Base-by-base conservation (phyloP, 2,888 invertebrate genomes). In the Liposcelis brunnea region DNA sequence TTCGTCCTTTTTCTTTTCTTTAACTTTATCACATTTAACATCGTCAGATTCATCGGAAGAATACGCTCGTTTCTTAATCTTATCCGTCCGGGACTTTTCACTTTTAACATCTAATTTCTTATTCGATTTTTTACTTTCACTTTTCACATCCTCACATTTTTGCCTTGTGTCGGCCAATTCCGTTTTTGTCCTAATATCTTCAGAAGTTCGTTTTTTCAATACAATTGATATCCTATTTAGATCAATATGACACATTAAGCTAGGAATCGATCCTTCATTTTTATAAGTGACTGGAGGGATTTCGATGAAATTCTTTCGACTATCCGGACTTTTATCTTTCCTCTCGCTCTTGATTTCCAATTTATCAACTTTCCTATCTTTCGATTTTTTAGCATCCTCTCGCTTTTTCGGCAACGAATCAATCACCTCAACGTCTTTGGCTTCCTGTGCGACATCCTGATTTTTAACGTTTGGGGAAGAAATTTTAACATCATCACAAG, bases 11-110 rank as follows among this genome's bases (percentile, higher is more conserved):
- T 57, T 72, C 73, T 70, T 68, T 57, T 72, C 71, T 57, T 77
- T 76, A 55, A 75, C 75, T 47, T 77, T 75, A 43, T 72, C 68
- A 48, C 70, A 68, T 36, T 53, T 49, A 10, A 38, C 35, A 55
- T 75, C 74, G 36, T 75, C 74, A 32, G 67, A 61, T 58, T 80
- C 79, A 62, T 80, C 79, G 65, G 80, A 80, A 35, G 80, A 80
- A 66, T 74, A 77, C 5, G 5, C 26, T 26, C 26, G 26, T 8
- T 26, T 26, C 26, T 26, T 26, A 4, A 8, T 6, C 8, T 26
- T 26, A 4, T 26, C 26, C 26, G 26, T 8, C 49, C 51, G 7
- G 49, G 51, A 11, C 44, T 49, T 49, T 49, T 16, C 50, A 50
- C 19, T 50, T 52, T 16, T 53, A 48, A 42, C 46, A 47, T 45